Base-by-base conservation (phyloP, 2,113 vertebrate genomes). In the Labrus mixtus region DNA sequence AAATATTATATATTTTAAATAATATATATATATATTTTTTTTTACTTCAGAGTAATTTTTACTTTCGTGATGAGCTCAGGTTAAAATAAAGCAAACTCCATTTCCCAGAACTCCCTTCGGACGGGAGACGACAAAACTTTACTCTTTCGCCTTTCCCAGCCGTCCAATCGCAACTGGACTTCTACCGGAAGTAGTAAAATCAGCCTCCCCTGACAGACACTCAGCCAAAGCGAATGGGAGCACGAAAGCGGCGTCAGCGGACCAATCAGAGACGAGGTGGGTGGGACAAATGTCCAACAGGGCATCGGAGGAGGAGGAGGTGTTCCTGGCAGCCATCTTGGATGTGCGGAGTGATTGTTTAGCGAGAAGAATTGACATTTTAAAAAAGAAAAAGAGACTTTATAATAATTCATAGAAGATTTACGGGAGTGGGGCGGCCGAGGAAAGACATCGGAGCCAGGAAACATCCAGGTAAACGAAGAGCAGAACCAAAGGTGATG, bases 261-360 rank as follows among this genome's bases (percentile, higher is more conserved):
- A 1, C 91, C 88, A 92, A 91, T 87, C 81, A 82, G 22, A 66
- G 12, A 1, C 0, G 2, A 22, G 54, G 4, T 37, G 2, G 91
- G 91, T 89, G 91, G 91, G 79, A 17, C 68, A 76, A 43, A 8
- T 10, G 67, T 25, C 70, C 83, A 89, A 68, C 90, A 71, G 88
- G 84, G 84, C 86, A 87, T 84, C 86, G 78, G 29, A 33, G 29
- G 89, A 89, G 92, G 91, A 93, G 93, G 93, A 93, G 94, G 93
- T 91, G 94, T 94, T 94, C 92, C 94, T 94, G 93, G 93, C 81
- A 81, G 94, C 94, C 94, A 95, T 95, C 93, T 95, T 95, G 91
- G 94, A 94, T 94, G 84, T 90, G 89, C 90, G 89, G 89, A 89
- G 89, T 93, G 93, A 94, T 95, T 95, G 94, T 94, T 94, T 94